Base-by-base conservation (phyloP, 2,888 invertebrate genomes). In the Dendrolimus pini region DNA sequence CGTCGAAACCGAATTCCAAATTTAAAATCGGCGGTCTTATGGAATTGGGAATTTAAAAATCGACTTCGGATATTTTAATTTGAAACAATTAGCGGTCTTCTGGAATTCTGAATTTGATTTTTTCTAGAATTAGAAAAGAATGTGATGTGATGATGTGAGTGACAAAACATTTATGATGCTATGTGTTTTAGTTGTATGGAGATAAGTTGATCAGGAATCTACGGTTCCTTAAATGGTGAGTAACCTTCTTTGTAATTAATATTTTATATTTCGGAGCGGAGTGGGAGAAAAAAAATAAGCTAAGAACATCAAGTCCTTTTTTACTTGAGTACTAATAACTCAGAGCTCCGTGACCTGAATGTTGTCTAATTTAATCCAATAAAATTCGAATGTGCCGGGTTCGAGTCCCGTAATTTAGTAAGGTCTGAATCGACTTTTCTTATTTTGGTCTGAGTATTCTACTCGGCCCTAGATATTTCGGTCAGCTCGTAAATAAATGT, bases 191-290 rank as follows among this genome's bases (percentile, higher is more conserved):
- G 47, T 47, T 47, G 6, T 10, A 47, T 47, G 47, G 47, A 47
- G 47, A 47, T 9, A 47, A 47, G 56, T 59, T 61, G 60, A 58
- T 14, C 41, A 55, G 61, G 62, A 62, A 61, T 61, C 60, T 41
- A 54, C 56, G 60, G 59, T 58, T 61, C 60, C 62, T 55, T 60
- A 57, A 58, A 60, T 63, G 65, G 67, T 67, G 52, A 67, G 67
- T 64, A 30, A n/a, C 0, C 54, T 54, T 18, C 30, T 54, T 54
- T 54, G 10, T n/a, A 54, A 54, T 54, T 54, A 41, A 30, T 54
- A 41, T 47, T 47, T 47, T 9, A 47, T 12, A 47, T 47, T 47
- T 47, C 12, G 47, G 9, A 47, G 12, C 6, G 9, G 47, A 47
- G 12, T 47, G 47, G 9, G 47, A 7, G 47, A 9, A 47, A 12